Evolutionary conservation across 2,888 invertebrate species (phyloP).

Genomic region (Xylocampa areola): DNA sequence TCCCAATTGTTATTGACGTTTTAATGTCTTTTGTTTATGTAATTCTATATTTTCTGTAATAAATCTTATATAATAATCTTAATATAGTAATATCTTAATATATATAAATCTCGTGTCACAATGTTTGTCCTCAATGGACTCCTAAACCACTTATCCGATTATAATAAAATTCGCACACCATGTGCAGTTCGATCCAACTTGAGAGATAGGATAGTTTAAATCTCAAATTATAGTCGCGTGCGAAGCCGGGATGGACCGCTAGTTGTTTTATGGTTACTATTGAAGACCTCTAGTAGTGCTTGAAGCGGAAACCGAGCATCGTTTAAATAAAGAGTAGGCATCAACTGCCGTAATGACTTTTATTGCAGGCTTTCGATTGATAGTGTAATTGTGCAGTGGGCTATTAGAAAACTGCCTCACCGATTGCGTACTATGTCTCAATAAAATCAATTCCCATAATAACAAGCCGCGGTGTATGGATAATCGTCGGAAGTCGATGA

Average conservation of each 20-base stretch:
- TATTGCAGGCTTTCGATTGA: slow-evolving; percentile 59
- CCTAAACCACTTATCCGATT: too few relatives aligned
- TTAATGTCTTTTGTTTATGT: slow-evolving; percentile 13
- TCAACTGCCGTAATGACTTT: slow-evolving; percentile 55
- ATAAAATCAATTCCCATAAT: slow-evolving; percentile 77
- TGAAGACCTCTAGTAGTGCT: slow-evolving; percentile 15
- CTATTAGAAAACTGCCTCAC: slow-evolving; percentile 65
- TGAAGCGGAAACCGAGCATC: slow-evolving; percentile 31
- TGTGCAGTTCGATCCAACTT: too few relatives aligned
- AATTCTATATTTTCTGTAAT: too few relatives aligned
- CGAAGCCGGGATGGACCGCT: too few relatives aligned
- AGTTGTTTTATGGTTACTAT: slow-evolving; percentile 32
- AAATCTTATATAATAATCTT: too few relatives aligned
- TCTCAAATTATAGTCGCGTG: too few relatives aligned
- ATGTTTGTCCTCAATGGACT: too few relatives aligned
- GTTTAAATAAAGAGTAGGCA: slow-evolving; percentile 51
- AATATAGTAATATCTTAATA: too few relatives aligned
- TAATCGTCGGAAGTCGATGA: slow-evolving; percentile 80
- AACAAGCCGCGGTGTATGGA: slow-evolving; percentile 67
- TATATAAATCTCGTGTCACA: too few relatives aligned
- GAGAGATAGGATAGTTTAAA: too few relatives aligned
- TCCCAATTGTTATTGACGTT: not conserved
- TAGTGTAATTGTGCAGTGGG: slow-evolving; percentile 58
- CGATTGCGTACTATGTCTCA: slow-evolving; percentile 69
- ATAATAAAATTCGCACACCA: too few relatives aligned